Percentiles rank a stretch among this genome's conserved stretches.
phyloP scores from a whole-genome alignment of 2,888 invertebrate species.

The Eurytoma adleriae region DNA sequence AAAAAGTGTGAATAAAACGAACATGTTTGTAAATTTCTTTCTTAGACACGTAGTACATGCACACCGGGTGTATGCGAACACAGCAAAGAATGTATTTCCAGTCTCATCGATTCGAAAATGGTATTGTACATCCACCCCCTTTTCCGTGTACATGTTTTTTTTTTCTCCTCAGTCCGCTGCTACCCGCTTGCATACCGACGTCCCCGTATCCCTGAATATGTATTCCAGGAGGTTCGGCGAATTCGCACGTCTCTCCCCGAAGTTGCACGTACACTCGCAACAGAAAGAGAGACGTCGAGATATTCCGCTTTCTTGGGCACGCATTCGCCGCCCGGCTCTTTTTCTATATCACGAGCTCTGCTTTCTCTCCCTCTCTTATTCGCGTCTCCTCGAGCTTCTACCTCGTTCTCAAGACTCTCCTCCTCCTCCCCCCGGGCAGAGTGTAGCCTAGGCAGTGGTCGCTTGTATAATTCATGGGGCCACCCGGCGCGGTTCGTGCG shows the following conservation, averaged over 20 bases:
- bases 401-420: conserved; percentile 30
- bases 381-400: conserved; percentile 49
- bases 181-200: background rate
- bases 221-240: conserved; percentile 38
- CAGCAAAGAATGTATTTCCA: too few relatives aligned
- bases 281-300: conserved; percentile 1
- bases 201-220: conserved; percentile 31
- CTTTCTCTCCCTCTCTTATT: conserved; percentile 32
- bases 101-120: conserved; percentile 8
- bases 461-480: conserved; percentile 75
- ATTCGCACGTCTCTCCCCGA: conserved; percentile 48
- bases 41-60: too few relatives aligned
- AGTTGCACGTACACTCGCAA: conserved; percentile 8
- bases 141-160: too few relatives aligned
- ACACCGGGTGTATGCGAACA: too few relatives aligned
- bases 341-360: conserved; percentile 51
- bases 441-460: conserved; percentile 59
- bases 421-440: conserved; percentile 3
- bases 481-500: conserved; percentile 66
- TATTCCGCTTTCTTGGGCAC: conserved; percentile 56
- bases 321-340: conserved; percentile 59
- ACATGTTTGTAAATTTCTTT: too few relatives aligned
- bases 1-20: too few relatives aligned
- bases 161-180: background rate
- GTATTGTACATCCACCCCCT: background rate